Conservation (phyloP, 2,888 invertebrate species). For the Bimastos eiseni region DNA sequence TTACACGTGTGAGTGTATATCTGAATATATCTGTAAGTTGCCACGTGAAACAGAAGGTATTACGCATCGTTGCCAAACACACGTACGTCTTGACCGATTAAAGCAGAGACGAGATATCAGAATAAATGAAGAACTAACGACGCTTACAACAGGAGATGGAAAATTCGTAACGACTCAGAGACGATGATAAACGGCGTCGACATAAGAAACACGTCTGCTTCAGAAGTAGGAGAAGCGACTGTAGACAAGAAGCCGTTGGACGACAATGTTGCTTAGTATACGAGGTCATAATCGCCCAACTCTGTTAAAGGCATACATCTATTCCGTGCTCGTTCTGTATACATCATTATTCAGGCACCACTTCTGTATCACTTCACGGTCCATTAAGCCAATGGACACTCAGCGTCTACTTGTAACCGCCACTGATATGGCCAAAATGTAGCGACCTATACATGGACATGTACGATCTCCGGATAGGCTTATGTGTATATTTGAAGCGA, state of each 20-base stretch:
- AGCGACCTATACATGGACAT: background rate
- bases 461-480: background rate
- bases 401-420: background rate
- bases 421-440: background rate
- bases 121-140: background rate
- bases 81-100: background rate
- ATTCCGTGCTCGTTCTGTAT: background rate
- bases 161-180: background rate
- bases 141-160: constrained; percentile 4
- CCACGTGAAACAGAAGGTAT: background rate
- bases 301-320: background rate
- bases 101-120: background rate
- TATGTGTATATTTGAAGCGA: too few species aligned
- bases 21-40: background rate
- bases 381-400: background rate
- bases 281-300: background rate
- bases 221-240: background rate
- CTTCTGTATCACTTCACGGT: constrained; percentile 13
- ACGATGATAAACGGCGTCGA: background rate
- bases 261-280: background rate
- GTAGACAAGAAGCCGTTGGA: background rate
- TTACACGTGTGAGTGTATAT: too few species aligned
- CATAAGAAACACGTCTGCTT: background rate
- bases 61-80: background rate
- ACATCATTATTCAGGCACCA: background rate